These are phyloP conservation scores for Melanocharis versteri DNA, from an alignment of 2,113 vertebrate species.

Conservation along the genomic window DNA sequence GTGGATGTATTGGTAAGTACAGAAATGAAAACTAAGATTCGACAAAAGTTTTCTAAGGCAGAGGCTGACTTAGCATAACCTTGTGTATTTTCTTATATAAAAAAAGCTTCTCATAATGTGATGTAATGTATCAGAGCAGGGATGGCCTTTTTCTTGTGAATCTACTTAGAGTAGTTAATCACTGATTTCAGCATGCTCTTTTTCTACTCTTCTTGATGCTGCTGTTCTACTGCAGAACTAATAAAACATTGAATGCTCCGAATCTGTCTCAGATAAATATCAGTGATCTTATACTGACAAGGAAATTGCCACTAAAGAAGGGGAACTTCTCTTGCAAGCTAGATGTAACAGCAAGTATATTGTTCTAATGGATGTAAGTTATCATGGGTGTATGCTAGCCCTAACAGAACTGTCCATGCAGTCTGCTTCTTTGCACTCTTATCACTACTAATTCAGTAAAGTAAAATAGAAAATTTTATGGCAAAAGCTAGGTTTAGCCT, in stretches of 20 bases:
- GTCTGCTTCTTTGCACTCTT: neutral
- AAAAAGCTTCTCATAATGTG: neutral
- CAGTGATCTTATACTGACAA: neutral
- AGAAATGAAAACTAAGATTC: neutral
- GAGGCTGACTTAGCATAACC: neutral
- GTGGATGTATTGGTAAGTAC: slow-evolving; percentile 92
- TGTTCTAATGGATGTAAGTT: neutral
- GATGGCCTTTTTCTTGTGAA: neutral
- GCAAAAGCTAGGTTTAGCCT: neutral
- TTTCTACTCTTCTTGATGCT: neutral
- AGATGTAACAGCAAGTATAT: neutral
- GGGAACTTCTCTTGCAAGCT: neutral
- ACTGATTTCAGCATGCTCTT: neutral
- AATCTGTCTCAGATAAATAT: neutral
- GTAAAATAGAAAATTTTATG: neutral
- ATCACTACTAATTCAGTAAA: neutral
- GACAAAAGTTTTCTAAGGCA: neutral
- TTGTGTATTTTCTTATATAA: neutral
- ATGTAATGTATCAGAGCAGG: neutral
- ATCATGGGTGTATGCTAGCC: neutral
- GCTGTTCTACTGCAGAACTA: neutral
- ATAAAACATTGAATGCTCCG: neutral
- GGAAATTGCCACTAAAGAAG: neutral
- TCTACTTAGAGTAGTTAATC: neutral
- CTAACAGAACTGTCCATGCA: neutral